Base-by-base conservation (phyloP, 2,888 invertebrate genomes). In the Cordylochernes scorpioides region DNA sequence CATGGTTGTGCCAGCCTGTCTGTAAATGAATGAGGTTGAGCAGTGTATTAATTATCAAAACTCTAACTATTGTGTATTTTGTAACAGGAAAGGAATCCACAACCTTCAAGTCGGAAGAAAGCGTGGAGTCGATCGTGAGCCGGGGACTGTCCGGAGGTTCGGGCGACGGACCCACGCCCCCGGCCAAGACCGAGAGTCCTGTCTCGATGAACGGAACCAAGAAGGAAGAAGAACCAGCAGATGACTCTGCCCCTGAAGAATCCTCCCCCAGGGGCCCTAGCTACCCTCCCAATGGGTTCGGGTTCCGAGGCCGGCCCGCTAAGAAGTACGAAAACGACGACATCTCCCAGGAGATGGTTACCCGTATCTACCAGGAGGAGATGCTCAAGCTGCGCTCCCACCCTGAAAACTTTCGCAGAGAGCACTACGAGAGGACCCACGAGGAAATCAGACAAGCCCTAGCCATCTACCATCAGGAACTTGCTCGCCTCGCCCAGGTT, bases 301-400 rank as follows among this genome's bases (percentile, higher is more conserved):
- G n/a, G n/a, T n/a, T n/a, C n/a, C n/a, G n/a, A n/a, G n/a, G n/a
- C 21, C n/a, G 21, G 21, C 21, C n/a, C 2, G n/a, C 21, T 21
- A n/a, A 21, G 5, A 26, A 15, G 13, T 15, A 26, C 12, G 74
- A 77, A 54, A 77, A 77, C 55, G 80, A 75, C 54, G 84, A 86
- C 59, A 75, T 88, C 57, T 75, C 88, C 19, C 88, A 88, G 50
- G 91, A 94, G 50, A 84, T 86, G 55, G 78, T 88, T 46, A 71
- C 77, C 19, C 66, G 82, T 47, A 77, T 88, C 47, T 88, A 88
- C 51, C 84, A 88, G 48, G 84, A 86, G 50, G 86, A 91, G 51
- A 59, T 88, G 38, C 73, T 78, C 31, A 88, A 88, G 51, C 64
- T 94, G 31, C 82, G 86, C 68, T 75, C 51, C 22, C 32, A 33